phyloP scores from a whole-genome alignment of 2,797 vertebrate species.

The Hyperoplus lanceolatus region DNA sequence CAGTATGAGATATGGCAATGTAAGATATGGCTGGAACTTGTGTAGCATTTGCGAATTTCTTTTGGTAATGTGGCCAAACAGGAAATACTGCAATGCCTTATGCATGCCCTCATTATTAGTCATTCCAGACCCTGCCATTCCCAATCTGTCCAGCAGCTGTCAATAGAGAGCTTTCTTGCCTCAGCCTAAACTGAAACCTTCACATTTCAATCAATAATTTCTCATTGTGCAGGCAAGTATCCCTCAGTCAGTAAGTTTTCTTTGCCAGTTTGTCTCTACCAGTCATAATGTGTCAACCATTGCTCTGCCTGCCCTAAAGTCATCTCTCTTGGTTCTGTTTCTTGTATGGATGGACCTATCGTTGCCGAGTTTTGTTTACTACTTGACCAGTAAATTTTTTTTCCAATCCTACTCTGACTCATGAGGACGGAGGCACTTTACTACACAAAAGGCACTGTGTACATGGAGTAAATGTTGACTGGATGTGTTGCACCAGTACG shows the following conservation, averaged over 20 bases:
- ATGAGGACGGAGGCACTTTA: no score
- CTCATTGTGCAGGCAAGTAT: neutral
- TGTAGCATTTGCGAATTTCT: neutral
- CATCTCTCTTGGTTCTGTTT: neutral
- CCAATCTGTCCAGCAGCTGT: conserved; percentile 17
- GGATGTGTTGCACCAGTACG: neutral
- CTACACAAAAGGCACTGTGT: no score
- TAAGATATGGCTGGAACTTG: neutral
- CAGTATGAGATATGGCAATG: neutral
- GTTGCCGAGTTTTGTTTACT: neutral
- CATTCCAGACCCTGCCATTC: neutral
- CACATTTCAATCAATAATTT: neutral
- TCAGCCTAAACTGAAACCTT: neutral
- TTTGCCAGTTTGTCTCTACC: neutral
- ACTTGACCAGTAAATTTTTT: neutral
- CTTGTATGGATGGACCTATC: neutral
- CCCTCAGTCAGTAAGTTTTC: neutral
- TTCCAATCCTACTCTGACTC: neutral
- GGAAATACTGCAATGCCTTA: neutral
- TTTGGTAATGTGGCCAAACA: neutral
- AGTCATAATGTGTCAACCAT: no score
- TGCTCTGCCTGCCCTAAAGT: neutral
- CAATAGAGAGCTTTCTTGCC: conserved; percentile 13
- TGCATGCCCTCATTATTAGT: neutral
- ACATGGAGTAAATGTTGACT: neutral